These are phyloP conservation scores for Entomobrya proxima DNA, from an alignment of 2,888 invertebrate genomes.

Conservation along the genomic window DNA sequence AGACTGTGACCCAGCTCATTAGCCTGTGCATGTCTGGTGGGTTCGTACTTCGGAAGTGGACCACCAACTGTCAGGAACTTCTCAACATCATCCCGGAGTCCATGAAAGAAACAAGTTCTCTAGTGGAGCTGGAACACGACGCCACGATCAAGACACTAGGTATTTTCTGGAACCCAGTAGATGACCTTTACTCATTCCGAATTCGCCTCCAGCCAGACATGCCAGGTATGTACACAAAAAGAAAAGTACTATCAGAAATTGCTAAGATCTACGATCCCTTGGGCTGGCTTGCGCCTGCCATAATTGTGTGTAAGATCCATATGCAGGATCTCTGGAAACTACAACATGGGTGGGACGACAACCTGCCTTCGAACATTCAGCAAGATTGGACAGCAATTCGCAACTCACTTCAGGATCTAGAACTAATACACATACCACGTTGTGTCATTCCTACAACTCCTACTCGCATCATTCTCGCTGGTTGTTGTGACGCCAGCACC, in stretches of 20 bases:
- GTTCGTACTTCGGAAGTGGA: slow-evolving; percentile 74
- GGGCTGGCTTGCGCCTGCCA: slow-evolving; percentile 46
- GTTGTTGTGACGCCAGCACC: neutral
- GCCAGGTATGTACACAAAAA: neutral
- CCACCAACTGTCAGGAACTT: slow-evolving; percentile 57
- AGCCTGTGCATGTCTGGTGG: slow-evolving; percentile 51
- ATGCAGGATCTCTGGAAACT: slow-evolving; percentile 41
- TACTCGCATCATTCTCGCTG: neutral
- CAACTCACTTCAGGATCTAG: neutral
- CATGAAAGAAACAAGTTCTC: neutral
- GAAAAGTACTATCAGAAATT: slow-evolving; percentile 27
- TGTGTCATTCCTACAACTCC: neutral
- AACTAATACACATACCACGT: neutral
- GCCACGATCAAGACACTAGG: slow-evolving; percentile 55
- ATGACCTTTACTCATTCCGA: slow-evolving; percentile 28
- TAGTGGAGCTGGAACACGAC: neutral
- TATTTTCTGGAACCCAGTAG: slow-evolving; percentile 32
- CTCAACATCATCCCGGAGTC: neutral
- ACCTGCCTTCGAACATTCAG: neutral
- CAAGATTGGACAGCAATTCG: neutral
- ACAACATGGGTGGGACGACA: slow-evolving; percentile 48
- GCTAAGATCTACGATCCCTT: slow-evolving; percentile 50
- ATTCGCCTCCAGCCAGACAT: slow-evolving; percentile 24
- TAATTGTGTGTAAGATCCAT: slow-evolving; percentile 33
- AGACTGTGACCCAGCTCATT: slow-evolving; percentile 58